Evolutionary conservation across 2,888 invertebrate species (phyloP).

Genomic region (Drosophila greeni): DNA sequence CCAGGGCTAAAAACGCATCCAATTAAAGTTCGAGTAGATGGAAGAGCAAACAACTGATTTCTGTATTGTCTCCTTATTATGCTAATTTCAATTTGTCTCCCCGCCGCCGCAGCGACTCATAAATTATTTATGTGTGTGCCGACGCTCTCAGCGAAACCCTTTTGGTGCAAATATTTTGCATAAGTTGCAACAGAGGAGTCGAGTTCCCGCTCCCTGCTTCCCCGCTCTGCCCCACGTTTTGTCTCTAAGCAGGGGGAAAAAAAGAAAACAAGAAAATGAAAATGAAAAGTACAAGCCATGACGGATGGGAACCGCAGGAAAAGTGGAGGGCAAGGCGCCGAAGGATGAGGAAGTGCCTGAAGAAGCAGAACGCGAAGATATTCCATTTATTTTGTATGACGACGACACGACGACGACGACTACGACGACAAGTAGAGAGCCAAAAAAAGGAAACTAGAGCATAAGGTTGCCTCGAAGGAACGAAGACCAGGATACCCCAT

Average conservation of each 20-base stretch:
- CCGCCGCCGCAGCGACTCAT: background rate
- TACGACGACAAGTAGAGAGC: conserved; percentile 24
- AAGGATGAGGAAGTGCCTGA: conserved; percentile 33
- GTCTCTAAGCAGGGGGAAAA: conserved; percentile 3
- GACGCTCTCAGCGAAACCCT: conserved; percentile 25
- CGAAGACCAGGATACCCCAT: conserved; percentile 26
- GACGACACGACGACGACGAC: conserved; percentile 38
- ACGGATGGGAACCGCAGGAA: conserved; percentile 39
- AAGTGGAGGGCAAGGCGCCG: conserved; percentile 10
- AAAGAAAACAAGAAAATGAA: conserved; percentile 2
- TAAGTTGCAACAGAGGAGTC: conserved; percentile 31
- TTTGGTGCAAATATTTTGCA: conserved; percentile 42
- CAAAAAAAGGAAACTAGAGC: conserved; percentile 26
- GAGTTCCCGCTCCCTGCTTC: background rate
- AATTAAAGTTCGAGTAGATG: conserved; percentile 23
- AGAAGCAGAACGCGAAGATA: conserved; percentile 46
- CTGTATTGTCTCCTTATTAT: conserved; percentile 43
- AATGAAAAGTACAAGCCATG: conserved; percentile 29
- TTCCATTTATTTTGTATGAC: conserved; percentile 55
- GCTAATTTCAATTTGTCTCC: conserved; percentile 41
- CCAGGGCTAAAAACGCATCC: conserved; percentile 47
- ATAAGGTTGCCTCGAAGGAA: background rate
- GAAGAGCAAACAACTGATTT: conserved; percentile 32
- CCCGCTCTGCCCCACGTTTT: background rate
- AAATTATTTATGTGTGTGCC: conserved; percentile 26